A percentile compares a stretch with the other conserved stretches of the same genome.
Conservation (phyloP, 2,797 vertebrate species). For the Hippocampus kuda region DNA sequence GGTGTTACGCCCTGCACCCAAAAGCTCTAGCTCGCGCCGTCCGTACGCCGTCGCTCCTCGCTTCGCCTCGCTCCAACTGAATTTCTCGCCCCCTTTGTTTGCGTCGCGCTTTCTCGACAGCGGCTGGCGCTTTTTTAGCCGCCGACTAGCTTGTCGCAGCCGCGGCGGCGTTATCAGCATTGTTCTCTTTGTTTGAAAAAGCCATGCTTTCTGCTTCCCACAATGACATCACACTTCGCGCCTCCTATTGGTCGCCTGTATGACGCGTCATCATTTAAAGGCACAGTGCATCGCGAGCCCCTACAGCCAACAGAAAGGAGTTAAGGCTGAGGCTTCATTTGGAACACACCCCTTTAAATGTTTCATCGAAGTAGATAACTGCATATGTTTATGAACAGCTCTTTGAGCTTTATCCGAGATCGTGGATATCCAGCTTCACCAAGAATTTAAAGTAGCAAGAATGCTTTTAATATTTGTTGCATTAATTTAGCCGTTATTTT, state of each 20-base stretch:
- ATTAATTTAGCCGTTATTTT: too few relatives aligned
- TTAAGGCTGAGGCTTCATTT: not conserved
- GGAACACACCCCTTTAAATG: too few relatives aligned
- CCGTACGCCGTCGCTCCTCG: constrained; percentile 34
- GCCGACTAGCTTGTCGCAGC: not conserved
- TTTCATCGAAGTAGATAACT: not conserved
- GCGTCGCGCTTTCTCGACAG: not conserved
- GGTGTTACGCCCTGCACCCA: constrained; percentile 61
- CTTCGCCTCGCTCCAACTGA: not conserved
- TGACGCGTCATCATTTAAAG: constrained; percentile 65
- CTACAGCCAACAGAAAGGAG: too few relatives aligned
- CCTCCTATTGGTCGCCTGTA: constrained; percentile 72
- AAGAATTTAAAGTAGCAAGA: too few relatives aligned
- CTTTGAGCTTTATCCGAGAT: too few relatives aligned
- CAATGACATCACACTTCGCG: constrained; percentile 84
- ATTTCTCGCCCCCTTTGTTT: not conserved
- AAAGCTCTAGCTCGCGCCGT: constrained; percentile 8
- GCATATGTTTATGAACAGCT: too few relatives aligned
- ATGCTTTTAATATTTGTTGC: too few relatives aligned
- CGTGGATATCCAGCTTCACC: too few relatives aligned
- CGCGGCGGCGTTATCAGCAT: constrained; percentile 54
- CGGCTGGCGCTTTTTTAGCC: not conserved
- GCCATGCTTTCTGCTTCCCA: constrained; percentile 83
- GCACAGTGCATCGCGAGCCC: constrained; percentile 40
- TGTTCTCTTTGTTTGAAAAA: constrained; percentile 98